Evolutionary conservation across 2,888 invertebrate genomes (phyloP), one percentile per base, ranked within the genome.

Genomic region (Euplagia quadripunctaria): DNA sequence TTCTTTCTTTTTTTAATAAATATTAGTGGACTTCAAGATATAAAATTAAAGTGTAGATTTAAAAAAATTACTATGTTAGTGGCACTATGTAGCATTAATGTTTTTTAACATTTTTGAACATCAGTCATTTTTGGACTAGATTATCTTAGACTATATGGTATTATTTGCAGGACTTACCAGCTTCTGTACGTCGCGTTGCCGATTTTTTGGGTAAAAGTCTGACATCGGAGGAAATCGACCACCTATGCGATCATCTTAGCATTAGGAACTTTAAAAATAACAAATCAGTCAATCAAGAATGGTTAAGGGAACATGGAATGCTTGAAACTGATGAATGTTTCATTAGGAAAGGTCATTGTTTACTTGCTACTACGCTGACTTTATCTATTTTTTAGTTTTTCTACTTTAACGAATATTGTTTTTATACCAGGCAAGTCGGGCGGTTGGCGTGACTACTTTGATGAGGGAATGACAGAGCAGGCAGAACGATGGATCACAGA

Each of bases 261-360:
- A 97, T 98, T 78, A 95, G 97, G 17, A 97, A 97, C 85, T 98
- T 98, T 93, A 97, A 97, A 73, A 94, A 96, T 7, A 98, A 98
- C 91, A 95, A 96, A 43, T 96, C 97, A 46, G 82, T 82, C 12
- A 85, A 85, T 68, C 43, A 49, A 0, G 73, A 78, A n/a, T 73
- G 68, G 0, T 1, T 78, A 49, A 71, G 76, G 58, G 49, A 70
- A 12, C 11, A 43, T 1, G 79, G 80, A 4, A 42, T 80, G 3
- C 58, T 80, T 5, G 51, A 73, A 17, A 61, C 72, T 41, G 66
- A 64, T 0, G 82, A 81, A 65, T 43, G 67, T 0, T 86, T 86
- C 46, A 75, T 86, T 4, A 77, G 85, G 68, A 80, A 84, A 83
- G 86, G 85, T 71, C 3, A 7, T 41, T 51, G 0, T 70, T 43